A percentile compares a stretch with the other conserved stretches of the same genome.
Evolutionary conservation across 2,797 vertebrate genomes (phyloP).

Genomic region (Poliocrania exsul): DNA sequence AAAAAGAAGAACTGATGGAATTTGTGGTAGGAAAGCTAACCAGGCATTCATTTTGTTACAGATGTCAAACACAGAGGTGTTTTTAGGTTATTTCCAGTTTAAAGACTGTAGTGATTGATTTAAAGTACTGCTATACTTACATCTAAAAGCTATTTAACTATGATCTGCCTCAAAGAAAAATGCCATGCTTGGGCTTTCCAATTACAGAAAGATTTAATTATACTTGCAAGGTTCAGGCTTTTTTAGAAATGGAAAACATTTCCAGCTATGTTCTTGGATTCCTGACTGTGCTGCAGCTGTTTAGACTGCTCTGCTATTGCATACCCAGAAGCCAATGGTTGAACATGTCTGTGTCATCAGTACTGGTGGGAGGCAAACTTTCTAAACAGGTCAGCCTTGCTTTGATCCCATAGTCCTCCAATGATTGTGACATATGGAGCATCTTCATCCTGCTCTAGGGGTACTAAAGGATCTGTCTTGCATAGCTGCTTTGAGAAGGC

Average conservation of each 20-base stretch:
- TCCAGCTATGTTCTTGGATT: background rate
- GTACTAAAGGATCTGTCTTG: background rate
- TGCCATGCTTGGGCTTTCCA: background rate
- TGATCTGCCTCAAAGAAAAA: background rate
- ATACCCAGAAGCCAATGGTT: background rate
- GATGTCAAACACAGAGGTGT: background rate
- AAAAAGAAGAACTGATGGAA: background rate
- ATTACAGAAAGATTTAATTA: constrained; percentile 48
- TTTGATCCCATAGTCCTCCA: background rate
- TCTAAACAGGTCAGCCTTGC: background rate
- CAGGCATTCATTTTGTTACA: constrained; percentile 8
- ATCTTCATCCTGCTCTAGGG: background rate
- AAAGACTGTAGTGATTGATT: background rate
- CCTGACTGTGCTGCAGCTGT: constrained; percentile 19
- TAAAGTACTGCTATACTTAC: background rate
- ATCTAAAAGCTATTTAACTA: background rate
- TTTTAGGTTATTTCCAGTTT: constrained; percentile 9
- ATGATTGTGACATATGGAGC: background rate
- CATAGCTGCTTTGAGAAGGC: background rate
- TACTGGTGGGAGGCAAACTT: background rate
- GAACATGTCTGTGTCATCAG: background rate
- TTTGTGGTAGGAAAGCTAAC: background rate
- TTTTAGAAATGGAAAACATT: constrained; percentile 1
- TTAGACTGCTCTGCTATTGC: background rate
- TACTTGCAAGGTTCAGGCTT: background rate